A percentile compares a stretch with the other conserved stretches of the same genome.
Conservation (phyloP, 2,888 invertebrate species). For the Mythimna lalbum region DNA sequence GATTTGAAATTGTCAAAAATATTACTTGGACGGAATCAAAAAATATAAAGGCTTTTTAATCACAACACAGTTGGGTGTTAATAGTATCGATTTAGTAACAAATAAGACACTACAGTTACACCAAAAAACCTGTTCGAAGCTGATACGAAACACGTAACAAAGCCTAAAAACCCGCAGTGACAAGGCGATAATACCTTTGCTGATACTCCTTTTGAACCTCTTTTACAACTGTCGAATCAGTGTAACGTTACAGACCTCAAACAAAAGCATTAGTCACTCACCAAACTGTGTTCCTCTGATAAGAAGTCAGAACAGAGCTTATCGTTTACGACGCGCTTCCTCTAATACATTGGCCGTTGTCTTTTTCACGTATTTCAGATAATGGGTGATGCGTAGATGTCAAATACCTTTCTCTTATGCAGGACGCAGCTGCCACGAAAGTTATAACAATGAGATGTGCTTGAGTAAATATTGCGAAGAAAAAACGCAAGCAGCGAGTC, state of each 20-base stretch:
- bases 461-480: constrained; percentile 79
- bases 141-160: constrained; percentile 3
- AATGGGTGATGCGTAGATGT: constrained; percentile 69
- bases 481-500: constrained; percentile 75
- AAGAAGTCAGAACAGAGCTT: constrained; percentile 63
- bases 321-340: constrained; percentile 71
- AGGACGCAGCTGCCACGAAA: constrained; percentile 77
- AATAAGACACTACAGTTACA: constrained; percentile 5
- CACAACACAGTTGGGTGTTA: background rate
- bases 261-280: constrained; percentile 66
- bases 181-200: constrained; percentile 8
- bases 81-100: constrained; percentile 3
- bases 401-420: constrained; percentile 72
- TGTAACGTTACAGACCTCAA: constrained; percentile 31
- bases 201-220: constrained; percentile 19
- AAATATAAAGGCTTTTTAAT: background rate
- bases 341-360: constrained; percentile 74
- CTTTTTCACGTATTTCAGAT: constrained; percentile 78
- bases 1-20: constrained; percentile 1
- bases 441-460: constrained; percentile 77
- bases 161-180: background rate
- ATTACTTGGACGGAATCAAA: background rate
- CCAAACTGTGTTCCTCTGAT: constrained; percentile 48
- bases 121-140: constrained; percentile 5
- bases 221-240: constrained; percentile 38